Evolutionary conservation across 2,113 vertebrate genomes (phyloP).

Genomic region (Pan troglodytes): NHGRI_mPanTro3-v2.1_pri NC_072413.2:54682501-54683000

Average conservation of each 20-base stretch:
- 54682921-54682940: not conserved
- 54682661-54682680: not conserved
- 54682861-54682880: not conserved
- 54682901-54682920: not conserved
- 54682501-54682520: not conserved
- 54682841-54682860: not conserved
- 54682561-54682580: not conserved
- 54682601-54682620: not conserved
- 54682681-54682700: not conserved
- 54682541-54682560: not conserved
- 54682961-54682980: not conserved
- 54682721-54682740: not conserved
- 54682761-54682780: not conserved
- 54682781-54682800: not conserved
- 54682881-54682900: not conserved
- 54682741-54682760: not conserved
- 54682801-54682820: accelerated
- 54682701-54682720: not conserved
- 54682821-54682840: not conserved
- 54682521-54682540: not conserved
- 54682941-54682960: not conserved
- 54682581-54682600: not conserved
- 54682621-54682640: not conserved
- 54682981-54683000: not conserved
- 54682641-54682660: not conserved